Evolutionary conservation across 2,888 invertebrate genomes (phyloP).

Genomic region (Aethes cnicana): DNA sequence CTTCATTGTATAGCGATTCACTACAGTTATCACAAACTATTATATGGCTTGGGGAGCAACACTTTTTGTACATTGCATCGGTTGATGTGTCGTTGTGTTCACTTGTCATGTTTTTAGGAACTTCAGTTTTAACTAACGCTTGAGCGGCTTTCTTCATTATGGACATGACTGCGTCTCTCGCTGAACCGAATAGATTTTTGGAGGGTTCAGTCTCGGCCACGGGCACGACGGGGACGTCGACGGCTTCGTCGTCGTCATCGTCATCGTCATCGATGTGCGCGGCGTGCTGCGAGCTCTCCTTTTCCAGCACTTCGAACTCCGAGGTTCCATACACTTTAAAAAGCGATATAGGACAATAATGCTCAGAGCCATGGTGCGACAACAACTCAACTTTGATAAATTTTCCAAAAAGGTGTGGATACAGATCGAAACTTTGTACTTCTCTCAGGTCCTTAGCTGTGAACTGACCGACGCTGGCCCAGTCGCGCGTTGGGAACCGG

Average conservation of each 20-base stretch:
- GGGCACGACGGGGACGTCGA: conserved; percentile 78
- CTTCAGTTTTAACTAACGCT: conserved; percentile 89
- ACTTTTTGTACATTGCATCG: conserved; percentile 74
- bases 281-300: conserved; percentile 88
- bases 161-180: conserved; percentile 94
- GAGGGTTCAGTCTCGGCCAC: conserved; percentile 77
- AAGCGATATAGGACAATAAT: conserved; percentile 98
- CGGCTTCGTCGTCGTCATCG: conserved; percentile 85
- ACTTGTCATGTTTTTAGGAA: conserved; percentile 82
- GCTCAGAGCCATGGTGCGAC: conserved; percentile 97
- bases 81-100: conserved; percentile 72
- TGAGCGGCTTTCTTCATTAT: conserved; percentile 96
- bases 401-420: conserved; percentile 92
- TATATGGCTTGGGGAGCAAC: conserved; percentile 88
- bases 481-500: conserved; percentile 94
- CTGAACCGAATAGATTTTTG: conserved; percentile 91
- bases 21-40: conserved; percentile 90
- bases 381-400: conserved; percentile 95
- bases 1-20: conserved; percentile 85
- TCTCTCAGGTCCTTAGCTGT: conserved; percentile 93
- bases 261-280: conserved; percentile 85
- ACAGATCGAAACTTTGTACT: conserved; percentile 92
- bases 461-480: conserved; percentile 94
- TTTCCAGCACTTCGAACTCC: conserved; percentile 94
- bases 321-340: conserved; percentile 97